A percentile compares a stretch with the other conserved stretches of the same genome.
Conservation (phyloP, 2,113 vertebrate genomes). For the Glaucomys volans region DNA sequence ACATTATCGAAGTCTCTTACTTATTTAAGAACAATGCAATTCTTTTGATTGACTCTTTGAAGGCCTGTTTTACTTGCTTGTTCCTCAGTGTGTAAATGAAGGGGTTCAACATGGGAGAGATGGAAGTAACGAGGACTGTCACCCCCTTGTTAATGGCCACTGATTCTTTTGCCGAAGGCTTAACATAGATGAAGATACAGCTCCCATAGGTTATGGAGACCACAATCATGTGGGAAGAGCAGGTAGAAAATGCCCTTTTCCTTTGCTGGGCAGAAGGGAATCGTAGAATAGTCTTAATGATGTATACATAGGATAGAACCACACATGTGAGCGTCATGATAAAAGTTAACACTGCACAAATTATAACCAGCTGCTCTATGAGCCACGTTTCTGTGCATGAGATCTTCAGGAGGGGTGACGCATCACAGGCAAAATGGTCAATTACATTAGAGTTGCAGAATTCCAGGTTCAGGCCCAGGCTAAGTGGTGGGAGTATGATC, state of each 20-base stretch:
- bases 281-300: slow-evolving; percentile 10
- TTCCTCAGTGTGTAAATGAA: slow-evolving; percentile 32
- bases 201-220: slow-evolving; percentile 38
- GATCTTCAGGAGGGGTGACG: slow-evolving; percentile 37
- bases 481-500: slow-evolving; percentile 45
- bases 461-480: slow-evolving; percentile 20
- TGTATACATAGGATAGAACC: slow-evolving; percentile 5
- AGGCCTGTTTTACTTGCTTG: slow-evolving; percentile 21
- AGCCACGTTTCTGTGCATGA: slow-evolving; percentile 24
- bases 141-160: background rate
- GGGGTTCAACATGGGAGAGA: background rate
- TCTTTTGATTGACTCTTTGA: background rate
- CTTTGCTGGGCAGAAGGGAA: slow-evolving; percentile 25
- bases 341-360: slow-evolving; percentile 5
- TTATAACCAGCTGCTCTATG: slow-evolving; percentile 2
- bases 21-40: background rate
- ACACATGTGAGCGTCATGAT: slow-evolving; percentile 30
- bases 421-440: slow-evolving; percentile 58
- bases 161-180: background rate
- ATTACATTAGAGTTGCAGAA: slow-evolving; percentile 60
- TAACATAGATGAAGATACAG: slow-evolving; percentile 12
- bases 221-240: slow-evolving; percentile 59
- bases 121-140: background rate
- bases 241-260: slow-evolving; percentile 64
- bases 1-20: background rate